These are phyloP conservation scores for Arctia plantaginis DNA, from an alignment of 2,888 invertebrate genomes.

Conservation along the genomic window DNA sequence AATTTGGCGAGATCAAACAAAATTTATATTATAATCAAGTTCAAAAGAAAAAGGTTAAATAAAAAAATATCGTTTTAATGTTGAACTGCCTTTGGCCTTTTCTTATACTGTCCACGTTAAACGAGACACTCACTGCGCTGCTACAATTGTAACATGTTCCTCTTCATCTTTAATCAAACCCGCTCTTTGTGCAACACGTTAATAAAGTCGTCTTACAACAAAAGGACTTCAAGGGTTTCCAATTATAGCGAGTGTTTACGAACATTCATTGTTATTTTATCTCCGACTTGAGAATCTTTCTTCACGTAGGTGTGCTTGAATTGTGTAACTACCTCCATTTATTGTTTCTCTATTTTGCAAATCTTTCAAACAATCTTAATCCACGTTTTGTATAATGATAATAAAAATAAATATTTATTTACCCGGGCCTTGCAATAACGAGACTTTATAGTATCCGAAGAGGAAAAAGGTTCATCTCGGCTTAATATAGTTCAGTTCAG, in stretches of 20 bases:
- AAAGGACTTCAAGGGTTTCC: constrained; percentile 54
- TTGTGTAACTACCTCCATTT: constrained; percentile 45
- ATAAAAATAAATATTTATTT: constrained; percentile 40
- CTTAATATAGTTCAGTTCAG: constrained; percentile 37
- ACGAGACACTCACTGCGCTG: constrained; percentile 17
- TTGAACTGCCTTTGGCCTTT: neutral
- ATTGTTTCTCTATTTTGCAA: constrained; percentile 31
- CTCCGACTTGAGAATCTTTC: constrained; percentile 53
- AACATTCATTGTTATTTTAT: constrained; percentile 61
- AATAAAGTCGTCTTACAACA: constrained; percentile 55
- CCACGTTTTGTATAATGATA: constrained; percentile 27
- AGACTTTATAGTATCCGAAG: constrained; percentile 31
- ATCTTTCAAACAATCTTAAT: constrained; percentile 39
- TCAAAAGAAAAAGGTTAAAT: neutral
- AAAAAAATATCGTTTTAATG: neutral
- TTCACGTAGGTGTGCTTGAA: constrained; percentile 48
- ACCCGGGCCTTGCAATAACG: constrained; percentile 32
- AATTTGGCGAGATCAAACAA: neutral
- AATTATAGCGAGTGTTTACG: constrained; percentile 58
- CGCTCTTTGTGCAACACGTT: constrained; percentile 55
- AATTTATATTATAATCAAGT: neutral
- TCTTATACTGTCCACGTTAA: constrained; percentile 19
- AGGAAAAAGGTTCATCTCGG: constrained; percentile 35
- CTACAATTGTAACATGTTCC: constrained; percentile 26
- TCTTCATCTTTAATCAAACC: constrained; percentile 49